Percentiles rank a stretch among this genome's conserved stretches.
These are phyloP conservation scores for Neosilurus hyrtlii DNA, from an alignment of 2,797 vertebrate genomes.

Conservation along the genomic window DNA sequence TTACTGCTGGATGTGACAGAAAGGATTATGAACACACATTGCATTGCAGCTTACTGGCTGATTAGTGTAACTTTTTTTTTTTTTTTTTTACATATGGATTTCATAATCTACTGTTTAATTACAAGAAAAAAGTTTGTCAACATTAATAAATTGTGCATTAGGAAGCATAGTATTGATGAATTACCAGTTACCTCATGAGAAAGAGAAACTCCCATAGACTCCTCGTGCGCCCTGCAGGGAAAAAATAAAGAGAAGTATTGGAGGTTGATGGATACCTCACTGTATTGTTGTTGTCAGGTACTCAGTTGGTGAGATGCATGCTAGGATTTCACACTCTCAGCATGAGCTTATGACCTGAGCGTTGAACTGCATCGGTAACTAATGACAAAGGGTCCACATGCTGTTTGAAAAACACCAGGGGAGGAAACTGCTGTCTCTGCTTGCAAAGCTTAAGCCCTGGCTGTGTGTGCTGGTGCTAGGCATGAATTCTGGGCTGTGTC, in stretches of 20 bases:
- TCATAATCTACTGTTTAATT: too few relatives aligned
- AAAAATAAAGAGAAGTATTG: constrained; percentile 20
- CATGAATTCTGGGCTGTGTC: neutral
- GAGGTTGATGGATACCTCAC: constrained; percentile 22
- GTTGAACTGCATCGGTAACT: constrained; percentile 24
- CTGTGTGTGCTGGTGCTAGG: neutral
- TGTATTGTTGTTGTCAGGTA: constrained; percentile 24
- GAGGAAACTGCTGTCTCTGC: neutral
- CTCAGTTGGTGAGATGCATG: constrained; percentile 30
- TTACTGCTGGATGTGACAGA: too few relatives aligned
- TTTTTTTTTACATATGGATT: too few relatives aligned
- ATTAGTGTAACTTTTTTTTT: too few relatives aligned
- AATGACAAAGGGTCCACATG: constrained; percentile 19
- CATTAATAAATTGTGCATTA: neutral
- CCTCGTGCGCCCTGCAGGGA: neutral
- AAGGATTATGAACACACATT: too few relatives aligned
- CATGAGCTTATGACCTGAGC: constrained; percentile 24
- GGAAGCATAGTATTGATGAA: neutral
- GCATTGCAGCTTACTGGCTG: too few relatives aligned
- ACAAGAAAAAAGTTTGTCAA: too few relatives aligned
- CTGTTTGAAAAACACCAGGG: constrained; percentile 24
- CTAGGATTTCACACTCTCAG: constrained; percentile 30
- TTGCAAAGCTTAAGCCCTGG: neutral
- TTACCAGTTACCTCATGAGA: neutral
- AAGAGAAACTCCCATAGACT: neutral